These are phyloP conservation scores for Cantharis rustica DNA, from an alignment of 2,888 invertebrate genomes.

Conservation along the genomic window DNA sequence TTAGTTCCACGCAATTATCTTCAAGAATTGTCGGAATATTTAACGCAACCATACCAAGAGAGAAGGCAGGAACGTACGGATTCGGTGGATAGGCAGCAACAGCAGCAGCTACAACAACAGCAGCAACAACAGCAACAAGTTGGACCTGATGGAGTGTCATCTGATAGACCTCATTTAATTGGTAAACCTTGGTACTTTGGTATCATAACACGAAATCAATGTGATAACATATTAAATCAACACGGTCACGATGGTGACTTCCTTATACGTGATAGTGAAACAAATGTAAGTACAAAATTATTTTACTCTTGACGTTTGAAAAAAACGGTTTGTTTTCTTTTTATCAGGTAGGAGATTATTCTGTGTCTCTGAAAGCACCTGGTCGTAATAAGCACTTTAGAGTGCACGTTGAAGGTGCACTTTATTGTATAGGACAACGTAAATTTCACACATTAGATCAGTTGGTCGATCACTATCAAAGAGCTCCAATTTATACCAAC, in stretches of 20 bases:
- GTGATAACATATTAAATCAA: conserved; percentile 93
- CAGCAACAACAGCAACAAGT: conserved; percentile 28
- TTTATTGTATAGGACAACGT: conserved; percentile 97
- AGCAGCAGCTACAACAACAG: conserved; percentile 28
- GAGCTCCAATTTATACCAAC: conserved; percentile 98
- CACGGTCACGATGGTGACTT: conserved; percentile 98
- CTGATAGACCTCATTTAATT: conserved; percentile 71
- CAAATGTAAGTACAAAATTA: conserved; percentile 77
- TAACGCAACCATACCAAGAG: conserved; percentile 81
- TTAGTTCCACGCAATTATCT: conserved; percentile 95
- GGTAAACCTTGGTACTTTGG: conserved; percentile 98
- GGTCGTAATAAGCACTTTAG: conserved; percentile 99
- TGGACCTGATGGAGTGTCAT: conserved; percentile 43
- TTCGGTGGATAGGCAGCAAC: conserved; percentile 54
- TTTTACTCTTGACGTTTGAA: neutral
- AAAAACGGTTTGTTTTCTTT: neutral
- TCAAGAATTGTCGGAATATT: conserved; percentile 88
- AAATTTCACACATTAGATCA: conserved; percentile 95
- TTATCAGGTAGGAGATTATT: conserved; percentile 94
- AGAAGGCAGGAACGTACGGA: conserved; percentile 49
- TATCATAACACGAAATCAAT: conserved; percentile 91
- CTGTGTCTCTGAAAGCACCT: conserved; percentile 96
- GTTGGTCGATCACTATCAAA: conserved; percentile 97
- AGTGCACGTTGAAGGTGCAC: conserved; percentile 90
- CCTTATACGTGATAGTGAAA: conserved; percentile 98